Conservation (phyloP, 2,888 invertebrate species). For the Alcis repandata region DNA sequence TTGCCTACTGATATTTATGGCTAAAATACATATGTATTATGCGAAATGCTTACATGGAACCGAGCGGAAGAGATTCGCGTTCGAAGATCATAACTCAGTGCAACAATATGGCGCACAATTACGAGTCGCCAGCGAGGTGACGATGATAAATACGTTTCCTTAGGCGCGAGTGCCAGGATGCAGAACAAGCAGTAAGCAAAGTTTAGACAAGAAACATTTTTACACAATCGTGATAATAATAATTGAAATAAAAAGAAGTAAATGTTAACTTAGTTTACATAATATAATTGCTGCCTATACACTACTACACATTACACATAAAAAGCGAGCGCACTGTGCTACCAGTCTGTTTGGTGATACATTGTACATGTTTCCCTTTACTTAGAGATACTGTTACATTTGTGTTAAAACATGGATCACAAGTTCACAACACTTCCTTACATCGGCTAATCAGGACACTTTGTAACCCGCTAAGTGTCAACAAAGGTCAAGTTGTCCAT, state of each 20-base stretch:
- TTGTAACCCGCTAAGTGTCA: slow-evolving; percentile 32
- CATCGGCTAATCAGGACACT: slow-evolving; percentile 51
- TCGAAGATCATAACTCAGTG: slow-evolving; percentile 76
- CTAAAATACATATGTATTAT: slow-evolving; percentile 45
- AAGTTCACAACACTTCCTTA: slow-evolving; percentile 51
- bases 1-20: slow-evolving; percentile 44
- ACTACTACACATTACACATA: neutral
- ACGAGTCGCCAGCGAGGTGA: slow-evolving; percentile 78
- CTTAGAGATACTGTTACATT: slow-evolving; percentile 3
- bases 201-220: neutral
- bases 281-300: too few relatives aligned
- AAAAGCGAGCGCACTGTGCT: neutral
- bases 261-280: too few relatives aligned
- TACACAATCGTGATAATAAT: neutral
- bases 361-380: neutral
- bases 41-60: slow-evolving; percentile 49
- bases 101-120: slow-evolving; percentile 84
- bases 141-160: slow-evolving; percentile 83
- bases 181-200: slow-evolving; percentile 13
- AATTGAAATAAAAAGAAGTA: too few relatives aligned
- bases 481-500: slow-evolving; percentile 16
- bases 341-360: neutral
- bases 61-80: slow-evolving; percentile 75
- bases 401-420: slow-evolving; percentile 48
- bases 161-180: slow-evolving; percentile 60